phyloP scores from a whole-genome alignment of 2,888 invertebrate genomes.

The Polyommatus icarus region DNA sequence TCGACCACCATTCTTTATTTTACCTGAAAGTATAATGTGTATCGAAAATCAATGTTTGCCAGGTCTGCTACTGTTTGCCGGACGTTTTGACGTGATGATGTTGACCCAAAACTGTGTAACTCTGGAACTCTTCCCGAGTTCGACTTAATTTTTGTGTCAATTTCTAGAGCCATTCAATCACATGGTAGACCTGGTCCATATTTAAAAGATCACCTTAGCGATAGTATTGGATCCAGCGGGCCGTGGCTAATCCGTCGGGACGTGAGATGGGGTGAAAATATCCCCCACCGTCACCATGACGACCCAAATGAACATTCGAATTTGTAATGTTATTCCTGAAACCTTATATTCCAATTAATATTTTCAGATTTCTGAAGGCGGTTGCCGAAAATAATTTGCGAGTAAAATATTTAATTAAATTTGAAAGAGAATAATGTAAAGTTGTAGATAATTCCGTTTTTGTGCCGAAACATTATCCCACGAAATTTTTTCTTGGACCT shows the following conservation, averaged over 20 bases:
- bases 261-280: constrained; percentile 52
- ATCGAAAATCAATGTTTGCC: no score
- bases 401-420: background rate
- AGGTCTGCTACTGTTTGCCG: no score
- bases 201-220: constrained; percentile 65
- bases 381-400: background rate
- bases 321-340: constrained; percentile 30
- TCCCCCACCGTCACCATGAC: constrained; percentile 40
- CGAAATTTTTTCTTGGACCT: no score
- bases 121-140: background rate
- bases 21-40: no score
- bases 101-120: no score
- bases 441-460: no score
- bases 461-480: no score
- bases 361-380: background rate
- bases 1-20: no score
- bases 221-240: constrained; percentile 54
- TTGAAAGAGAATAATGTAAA: background rate
- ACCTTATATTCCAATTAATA: constrained; percentile 30
- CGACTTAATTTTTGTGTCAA: background rate
- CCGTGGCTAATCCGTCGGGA: constrained; percentile 68
- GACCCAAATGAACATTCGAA: constrained; percentile 32
- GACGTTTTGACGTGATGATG: no score
- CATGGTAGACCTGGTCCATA: constrained; percentile 60
- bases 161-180: constrained; percentile 46